Conservation (phyloP, 2,113 vertebrate genomes). For the Catagonus wagneri region DNA sequence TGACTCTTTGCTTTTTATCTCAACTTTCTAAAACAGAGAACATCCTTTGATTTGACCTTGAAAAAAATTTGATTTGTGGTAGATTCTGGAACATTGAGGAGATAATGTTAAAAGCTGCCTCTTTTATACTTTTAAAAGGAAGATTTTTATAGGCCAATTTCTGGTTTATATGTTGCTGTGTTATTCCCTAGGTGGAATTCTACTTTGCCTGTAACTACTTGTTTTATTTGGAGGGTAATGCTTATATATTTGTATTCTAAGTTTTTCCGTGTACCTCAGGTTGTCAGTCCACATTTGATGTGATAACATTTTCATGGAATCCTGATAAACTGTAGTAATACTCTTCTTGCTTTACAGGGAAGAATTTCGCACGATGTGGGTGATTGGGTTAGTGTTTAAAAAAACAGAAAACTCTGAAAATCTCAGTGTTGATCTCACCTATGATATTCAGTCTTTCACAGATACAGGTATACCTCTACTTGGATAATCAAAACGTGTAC, state of each 20-base stretch:
- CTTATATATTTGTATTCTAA: background rate
- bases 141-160: background rate
- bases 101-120: background rate
- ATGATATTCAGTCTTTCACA: slow-evolving; percentile 94
- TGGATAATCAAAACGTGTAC: background rate
- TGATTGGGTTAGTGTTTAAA: slow-evolving; percentile 94
- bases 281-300: background rate
- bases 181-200: background rate
- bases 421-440: slow-evolving; percentile 94
- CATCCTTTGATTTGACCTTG: slow-evolving; percentile 15
- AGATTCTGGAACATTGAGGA: background rate
- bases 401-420: slow-evolving; percentile 94
- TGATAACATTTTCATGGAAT: background rate
- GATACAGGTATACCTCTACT: slow-evolving; percentile 89
- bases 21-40: background rate
- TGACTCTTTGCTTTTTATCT: background rate
- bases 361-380: slow-evolving; percentile 94
- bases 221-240: background rate
- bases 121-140: background rate
- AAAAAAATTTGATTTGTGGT: background rate
- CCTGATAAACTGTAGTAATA: slow-evolving; percentile 24
- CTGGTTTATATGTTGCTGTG: background rate
- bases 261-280: background rate
- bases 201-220: background rate
- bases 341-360: slow-evolving; percentile 87